These are phyloP conservation scores for Patiria pectinifera DNA, from an alignment of 53 echinoderm and acorn worm genomes.

Conservation along the genomic window DNA sequence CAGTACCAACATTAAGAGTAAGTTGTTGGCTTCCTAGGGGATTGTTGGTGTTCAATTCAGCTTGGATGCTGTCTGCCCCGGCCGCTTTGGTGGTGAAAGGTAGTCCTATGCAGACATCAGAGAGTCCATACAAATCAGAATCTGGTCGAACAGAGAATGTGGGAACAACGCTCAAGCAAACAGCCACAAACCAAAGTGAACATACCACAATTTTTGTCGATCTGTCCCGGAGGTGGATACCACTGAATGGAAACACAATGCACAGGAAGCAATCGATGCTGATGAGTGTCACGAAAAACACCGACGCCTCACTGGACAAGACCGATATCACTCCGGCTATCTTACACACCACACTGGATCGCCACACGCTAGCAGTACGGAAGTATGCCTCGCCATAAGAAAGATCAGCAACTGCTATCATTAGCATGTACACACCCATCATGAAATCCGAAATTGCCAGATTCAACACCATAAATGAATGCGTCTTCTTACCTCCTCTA, in stretches of 20 bases:
- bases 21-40: neutral
- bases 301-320: slow-evolving; percentile 68
- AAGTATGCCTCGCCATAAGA: slow-evolving; percentile 53
- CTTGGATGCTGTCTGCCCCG: neutral
- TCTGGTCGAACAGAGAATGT: slow-evolving; percentile 12
- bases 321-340: slow-evolving; percentile 54
- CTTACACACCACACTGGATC: slow-evolving; percentile 42
- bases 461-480: slow-evolving; percentile 52
- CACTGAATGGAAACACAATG: slow-evolving; percentile 65
- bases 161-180: slow-evolving; percentile 35
- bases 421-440: slow-evolving; percentile 71
- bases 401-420: slow-evolving; percentile 55
- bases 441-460: slow-evolving; percentile 60
- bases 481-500: slow-evolving; percentile 8
- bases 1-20: neutral
- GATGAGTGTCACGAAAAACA: slow-evolving; percentile 62
- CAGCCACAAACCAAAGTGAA: slow-evolving; percentile 15
- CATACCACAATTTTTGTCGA: neutral
- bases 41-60: neutral
- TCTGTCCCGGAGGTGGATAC: neutral
- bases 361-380: slow-evolving; percentile 34
- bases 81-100: neutral
- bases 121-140: slow-evolving; percentile 35
- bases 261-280: slow-evolving; percentile 54
- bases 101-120: slow-evolving; percentile 49